phyloP scores from a whole-genome alignment of 2,797 vertebrate species.

The Myotis findleyi region DNA sequence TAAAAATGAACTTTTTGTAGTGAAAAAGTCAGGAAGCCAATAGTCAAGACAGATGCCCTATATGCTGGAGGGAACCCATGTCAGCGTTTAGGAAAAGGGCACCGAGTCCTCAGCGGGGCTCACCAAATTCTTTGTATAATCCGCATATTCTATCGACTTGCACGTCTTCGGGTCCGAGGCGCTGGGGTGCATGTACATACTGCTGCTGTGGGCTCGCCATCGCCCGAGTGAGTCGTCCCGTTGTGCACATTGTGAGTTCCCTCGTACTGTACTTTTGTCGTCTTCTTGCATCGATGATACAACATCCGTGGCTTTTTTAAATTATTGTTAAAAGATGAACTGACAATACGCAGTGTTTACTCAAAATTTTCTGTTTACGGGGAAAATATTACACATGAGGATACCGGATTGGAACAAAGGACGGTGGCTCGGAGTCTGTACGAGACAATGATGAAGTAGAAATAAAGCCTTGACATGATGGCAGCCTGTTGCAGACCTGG shows the following conservation, averaged over 20 bases:
- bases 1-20: constrained; percentile 84
- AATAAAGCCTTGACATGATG: constrained; percentile 86
- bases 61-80: constrained; percentile 79
- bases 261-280: constrained; percentile 91
- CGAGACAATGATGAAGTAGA: constrained; percentile 86
- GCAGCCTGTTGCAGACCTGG: neutral
- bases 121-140: constrained; percentile 90
- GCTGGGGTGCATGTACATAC: constrained; percentile 96
- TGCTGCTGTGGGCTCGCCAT: constrained; percentile 89
- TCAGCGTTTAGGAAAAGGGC: constrained; percentile 73
- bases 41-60: constrained; percentile 85
- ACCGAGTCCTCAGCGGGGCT: constrained; percentile 88
- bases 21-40: constrained; percentile 84
- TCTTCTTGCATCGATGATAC: constrained; percentile 90
- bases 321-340: constrained; percentile 91
- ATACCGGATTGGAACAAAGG: constrained; percentile 90
- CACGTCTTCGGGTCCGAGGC: constrained; percentile 95
- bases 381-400: constrained; percentile 85
- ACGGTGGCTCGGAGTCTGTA: constrained; percentile 90
- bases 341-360: constrained; percentile 93
- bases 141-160: constrained; percentile 90
- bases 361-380: constrained; percentile 86
- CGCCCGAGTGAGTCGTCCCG: constrained; percentile 85
- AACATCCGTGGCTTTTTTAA: constrained; percentile 90
- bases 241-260: constrained; percentile 87